Evolutionary conservation across 2,888 invertebrate species (phyloP).

Genomic region (Lepidocyrtoides sp.): DNA sequence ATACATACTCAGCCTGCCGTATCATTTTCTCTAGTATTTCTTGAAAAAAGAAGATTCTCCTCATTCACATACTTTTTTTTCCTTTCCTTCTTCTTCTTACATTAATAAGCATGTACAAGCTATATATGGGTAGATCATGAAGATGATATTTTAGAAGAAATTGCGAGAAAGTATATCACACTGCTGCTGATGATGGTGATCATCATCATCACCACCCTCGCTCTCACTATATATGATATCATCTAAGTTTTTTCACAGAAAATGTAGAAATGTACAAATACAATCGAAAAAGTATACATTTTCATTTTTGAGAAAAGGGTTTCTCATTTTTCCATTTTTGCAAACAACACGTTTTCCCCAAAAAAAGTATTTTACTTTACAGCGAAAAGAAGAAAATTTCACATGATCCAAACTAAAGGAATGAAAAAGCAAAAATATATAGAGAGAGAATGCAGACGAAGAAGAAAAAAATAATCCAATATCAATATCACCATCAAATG

Average conservation of each 20-base stretch:
- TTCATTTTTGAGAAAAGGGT: not conserved
- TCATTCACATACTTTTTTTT: not conserved
- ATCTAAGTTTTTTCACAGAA: too few relatives aligned
- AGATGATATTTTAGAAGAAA: too few relatives aligned
- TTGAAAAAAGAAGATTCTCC: not conserved
- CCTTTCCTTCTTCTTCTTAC: not conserved
- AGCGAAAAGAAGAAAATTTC: not conserved
- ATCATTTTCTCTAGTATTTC: constrained; percentile 8
- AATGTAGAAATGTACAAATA: too few relatives aligned
- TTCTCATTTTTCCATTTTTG: not conserved
- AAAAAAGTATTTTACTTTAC: not conserved
- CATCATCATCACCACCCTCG: too few relatives aligned
- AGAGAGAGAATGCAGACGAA: not conserved
- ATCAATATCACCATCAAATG: not conserved
- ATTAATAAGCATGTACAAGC: not conserved
- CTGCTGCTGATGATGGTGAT: too few relatives aligned
- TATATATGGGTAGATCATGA: not conserved
- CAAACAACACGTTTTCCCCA: too few relatives aligned
- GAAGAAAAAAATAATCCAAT: not conserved
- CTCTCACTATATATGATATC: too few relatives aligned
- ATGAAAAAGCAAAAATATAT: not conserved
- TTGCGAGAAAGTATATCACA: too few relatives aligned
- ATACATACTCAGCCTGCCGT: too few relatives aligned
- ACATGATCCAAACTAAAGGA: not conserved
- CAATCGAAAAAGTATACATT: not conserved